Evolutionary conservation across 2,888 invertebrate genomes (phyloP), one percentile per base, ranked within the genome.

Genomic region (Hecatera dysodea): DNA sequence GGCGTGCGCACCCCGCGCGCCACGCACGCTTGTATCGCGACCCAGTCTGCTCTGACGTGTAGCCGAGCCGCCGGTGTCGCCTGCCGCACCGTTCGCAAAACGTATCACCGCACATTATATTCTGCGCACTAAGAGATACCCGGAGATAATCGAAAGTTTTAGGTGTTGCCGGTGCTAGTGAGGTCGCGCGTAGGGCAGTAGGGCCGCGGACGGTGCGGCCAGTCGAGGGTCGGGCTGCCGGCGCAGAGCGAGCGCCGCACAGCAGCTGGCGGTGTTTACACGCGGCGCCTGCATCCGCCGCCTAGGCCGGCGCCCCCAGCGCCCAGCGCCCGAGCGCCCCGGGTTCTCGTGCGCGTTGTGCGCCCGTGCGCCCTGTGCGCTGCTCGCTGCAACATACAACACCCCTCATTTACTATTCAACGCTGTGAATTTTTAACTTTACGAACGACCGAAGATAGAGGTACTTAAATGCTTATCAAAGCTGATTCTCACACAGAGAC

Each of bases 11-110:
- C 90, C 87, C 89, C 87, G 91, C 89, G 89, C 92, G 91, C 93
- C 94, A 94, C 94, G 94, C 93, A 94, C 95, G 93, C 93, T 93
- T 91, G 89, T 90, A 90, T 89, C 92, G 92, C 94, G 93, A 94
- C 93, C 95, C 95, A 95, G 95, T 95, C 95, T 92, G 93, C 92
- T 94, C 93, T 93, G 93, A 95, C 93, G 93, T 95, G 93, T 93
- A 92, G 89, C 90, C 91, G 91, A 92, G 92, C 88, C 90, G 93
- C 94, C 92, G 93, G 95, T 95, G 94, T 94, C 92, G 85, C 86
- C 82, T 88, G 85, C 91, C 90, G 89, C 89, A 90, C 88, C 87
- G 87, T 85, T 88, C 85, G 88, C 85, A 85, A 84, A 83, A 89
- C 88, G 89, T 89, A 87, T 81, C 89, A 87, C 87, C 88, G 90